Evolutionary conservation across 2,797 vertebrate genomes (phyloP).

Genomic region (Aphelocoma californica): DNA sequence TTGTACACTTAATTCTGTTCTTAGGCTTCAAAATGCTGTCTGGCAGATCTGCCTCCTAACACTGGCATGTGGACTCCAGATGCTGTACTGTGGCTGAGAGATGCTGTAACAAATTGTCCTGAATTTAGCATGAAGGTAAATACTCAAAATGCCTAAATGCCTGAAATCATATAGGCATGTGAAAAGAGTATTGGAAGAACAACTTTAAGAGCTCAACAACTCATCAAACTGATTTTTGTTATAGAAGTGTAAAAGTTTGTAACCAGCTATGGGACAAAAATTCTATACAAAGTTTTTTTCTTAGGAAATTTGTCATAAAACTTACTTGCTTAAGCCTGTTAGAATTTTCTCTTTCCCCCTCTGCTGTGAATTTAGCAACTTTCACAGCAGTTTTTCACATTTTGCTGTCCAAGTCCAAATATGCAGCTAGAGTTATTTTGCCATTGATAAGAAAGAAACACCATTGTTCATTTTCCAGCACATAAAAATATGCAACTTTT

Average conservation of each 20-base stretch:
- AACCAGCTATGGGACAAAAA: neutral
- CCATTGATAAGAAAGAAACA: neutral
- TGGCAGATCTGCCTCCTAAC: conserved; percentile 82
- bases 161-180: neutral
- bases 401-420: neutral
- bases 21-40: conserved; percentile 87
- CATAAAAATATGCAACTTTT: neutral
- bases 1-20: conserved; percentile 9
- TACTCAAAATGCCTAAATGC: neutral
- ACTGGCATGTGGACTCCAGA: conserved; percentile 87
- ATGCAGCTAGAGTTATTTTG: neutral
- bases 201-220: neutral
- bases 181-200: neutral
- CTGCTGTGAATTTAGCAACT: neutral
- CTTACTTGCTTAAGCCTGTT: neutral
- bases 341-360: neutral
- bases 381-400: neutral
- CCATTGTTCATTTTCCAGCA: neutral
- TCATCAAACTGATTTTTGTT: neutral
- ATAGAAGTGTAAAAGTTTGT: neutral
- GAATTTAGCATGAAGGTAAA: conserved; percentile 90
- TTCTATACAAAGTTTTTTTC: neutral
- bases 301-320: neutral
- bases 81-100: conserved; percentile 84
- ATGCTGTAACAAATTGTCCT: conserved; percentile 76